Conservation (phyloP, 1,140 invertebrate species). For the Laupala kohalensis region DNA sequence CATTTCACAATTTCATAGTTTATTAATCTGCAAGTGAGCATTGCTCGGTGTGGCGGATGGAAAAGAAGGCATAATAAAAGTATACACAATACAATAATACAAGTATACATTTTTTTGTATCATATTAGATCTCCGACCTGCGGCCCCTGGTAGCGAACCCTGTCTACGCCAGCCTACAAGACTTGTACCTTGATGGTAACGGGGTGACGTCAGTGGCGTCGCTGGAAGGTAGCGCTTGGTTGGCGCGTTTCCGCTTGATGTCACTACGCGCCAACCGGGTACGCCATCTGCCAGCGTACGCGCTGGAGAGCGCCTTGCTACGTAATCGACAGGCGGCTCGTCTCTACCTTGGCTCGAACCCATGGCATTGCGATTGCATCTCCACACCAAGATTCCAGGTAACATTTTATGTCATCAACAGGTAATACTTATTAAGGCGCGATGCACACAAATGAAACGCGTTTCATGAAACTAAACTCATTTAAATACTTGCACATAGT, state of each 20-base stretch:
- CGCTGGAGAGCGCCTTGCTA: slow-evolving; percentile 59
- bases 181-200: slow-evolving; percentile 66
- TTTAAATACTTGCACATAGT: no score
- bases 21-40: no score
- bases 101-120: no score
- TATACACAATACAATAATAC: no score
- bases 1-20: no score
- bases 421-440: no score
- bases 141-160: slow-evolving; percentile 47
- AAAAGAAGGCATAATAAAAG: no score
- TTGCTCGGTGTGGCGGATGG: no score
- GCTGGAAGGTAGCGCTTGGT: slow-evolving; percentile 62
- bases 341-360: slow-evolving; percentile 57
- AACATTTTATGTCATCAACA: no score
- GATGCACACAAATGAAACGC: no score
- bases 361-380: slow-evolving; percentile 67
- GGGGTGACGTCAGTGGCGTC: slow-evolving; percentile 49
- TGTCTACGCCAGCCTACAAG: slow-evolving; percentile 46
- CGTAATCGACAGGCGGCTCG: slow-evolving; percentile 51
- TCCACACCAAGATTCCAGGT: slow-evolving; percentile 62
- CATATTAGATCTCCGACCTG: slow-evolving; percentile 44
- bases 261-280: slow-evolving; percentile 59
- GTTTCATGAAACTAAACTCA: no score
- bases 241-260: slow-evolving; percentile 56
- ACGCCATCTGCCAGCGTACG: slow-evolving; percentile 59